These are phyloP conservation scores for Loxodonta africana DNA, from an alignment of 2,113 vertebrate species.

Conservation along the genomic window DNA sequence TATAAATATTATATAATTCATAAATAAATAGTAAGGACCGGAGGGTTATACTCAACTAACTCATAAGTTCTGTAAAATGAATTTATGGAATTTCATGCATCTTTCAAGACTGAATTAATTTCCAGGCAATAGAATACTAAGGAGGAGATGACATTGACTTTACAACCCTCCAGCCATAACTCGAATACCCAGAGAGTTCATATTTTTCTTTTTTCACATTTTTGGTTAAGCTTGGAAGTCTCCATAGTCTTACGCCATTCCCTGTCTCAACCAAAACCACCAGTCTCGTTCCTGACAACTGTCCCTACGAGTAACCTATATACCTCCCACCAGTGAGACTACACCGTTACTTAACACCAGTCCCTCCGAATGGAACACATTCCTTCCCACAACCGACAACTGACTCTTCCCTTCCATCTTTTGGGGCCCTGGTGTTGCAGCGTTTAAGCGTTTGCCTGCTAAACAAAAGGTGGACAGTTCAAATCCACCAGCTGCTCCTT, in stretches of 20 bases:
- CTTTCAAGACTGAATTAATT: constrained; percentile 23
- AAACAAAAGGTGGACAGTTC: not conserved
- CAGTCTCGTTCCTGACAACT: not conserved
- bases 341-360: rapidly evolving
- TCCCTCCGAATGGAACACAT: not conserved
- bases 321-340: not conserved
- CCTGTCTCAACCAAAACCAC: not conserved
- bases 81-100: not conserved
- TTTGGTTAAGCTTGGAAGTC: not conserved
- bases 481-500: not conserved
- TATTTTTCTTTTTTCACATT: constrained; percentile 6
- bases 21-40: not conserved
- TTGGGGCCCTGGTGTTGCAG: too few species aligned
- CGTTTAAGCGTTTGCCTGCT: not conserved
- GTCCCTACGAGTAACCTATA: not conserved
- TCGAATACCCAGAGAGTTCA: not conserved
- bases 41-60: not conserved
- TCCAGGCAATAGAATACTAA: not conserved
- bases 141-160: not conserved
- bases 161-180: not conserved
- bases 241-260: not conserved
- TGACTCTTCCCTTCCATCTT: not conserved
- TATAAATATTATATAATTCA: too few species aligned
- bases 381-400: not conserved
- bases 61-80: constrained; percentile 1